Percentiles rank a stretch among this genome's conserved stretches.
Conservation (phyloP, 2,888 invertebrate species). For the Melanchra persicariae region DNA sequence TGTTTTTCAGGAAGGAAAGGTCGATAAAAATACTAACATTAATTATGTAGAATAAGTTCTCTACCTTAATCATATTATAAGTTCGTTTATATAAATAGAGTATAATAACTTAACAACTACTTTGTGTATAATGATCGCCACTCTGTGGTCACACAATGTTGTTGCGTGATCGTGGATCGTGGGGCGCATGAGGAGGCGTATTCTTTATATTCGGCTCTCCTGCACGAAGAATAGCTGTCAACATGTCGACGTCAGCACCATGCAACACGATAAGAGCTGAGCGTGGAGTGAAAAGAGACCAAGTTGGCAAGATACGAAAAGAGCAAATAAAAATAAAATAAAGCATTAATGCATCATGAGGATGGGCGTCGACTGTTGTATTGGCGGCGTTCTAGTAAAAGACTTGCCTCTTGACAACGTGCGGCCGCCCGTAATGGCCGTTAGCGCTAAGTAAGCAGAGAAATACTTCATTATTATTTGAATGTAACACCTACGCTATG, state of each 20-base stretch:
- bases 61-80: constrained; percentile 77
- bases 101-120: constrained; percentile 73
- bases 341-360: constrained; percentile 91
- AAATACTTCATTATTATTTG: constrained; percentile 82
- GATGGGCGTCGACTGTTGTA: constrained; percentile 88
- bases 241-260: constrained; percentile 79
- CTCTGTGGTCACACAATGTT: constrained; percentile 73
- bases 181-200: constrained; percentile 71
- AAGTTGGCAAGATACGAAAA: constrained; percentile 82
- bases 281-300: constrained; percentile 78
- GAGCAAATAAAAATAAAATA: constrained; percentile 86
- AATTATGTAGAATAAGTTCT: constrained; percentile 88
- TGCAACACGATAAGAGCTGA: constrained; percentile 74
- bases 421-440: constrained; percentile 90
- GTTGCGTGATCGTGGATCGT: constrained; percentile 79
- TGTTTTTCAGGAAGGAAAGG: constrained; percentile 95
- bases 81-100: constrained; percentile 68
- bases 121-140: constrained; percentile 70
- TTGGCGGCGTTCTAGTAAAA: constrained; percentile 89
- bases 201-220: constrained; percentile 65
- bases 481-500: constrained; percentile 56
- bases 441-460: constrained; percentile 89
- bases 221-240: constrained; percentile 67
- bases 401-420: constrained; percentile 91
- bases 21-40: constrained; percentile 95